phyloP scores from a whole-genome alignment of 2,797 vertebrate genomes.

The Columba guinea region DNA sequence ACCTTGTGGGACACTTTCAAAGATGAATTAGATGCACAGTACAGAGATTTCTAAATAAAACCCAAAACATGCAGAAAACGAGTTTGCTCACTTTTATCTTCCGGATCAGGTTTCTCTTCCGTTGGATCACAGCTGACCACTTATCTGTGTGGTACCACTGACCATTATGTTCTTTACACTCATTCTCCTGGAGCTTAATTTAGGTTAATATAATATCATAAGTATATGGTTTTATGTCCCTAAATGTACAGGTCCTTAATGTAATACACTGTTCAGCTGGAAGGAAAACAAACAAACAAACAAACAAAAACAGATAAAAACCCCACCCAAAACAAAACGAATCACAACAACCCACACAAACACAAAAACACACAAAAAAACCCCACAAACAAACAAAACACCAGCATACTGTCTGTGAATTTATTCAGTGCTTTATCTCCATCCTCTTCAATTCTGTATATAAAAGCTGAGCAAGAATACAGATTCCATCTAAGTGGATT shows the following conservation, averaged over 20 bases:
- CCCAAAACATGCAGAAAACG: not conserved
- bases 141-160: not conserved
- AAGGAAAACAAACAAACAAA: not conserved
- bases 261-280: not conserved
- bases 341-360: no score
- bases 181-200: not conserved
- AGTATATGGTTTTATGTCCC: not conserved
- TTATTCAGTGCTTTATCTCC: not conserved
- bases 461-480: not conserved
- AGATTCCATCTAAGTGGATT: not conserved
- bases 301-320: no score
- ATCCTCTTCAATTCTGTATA: not conserved
- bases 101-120: not conserved
- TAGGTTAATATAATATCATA: not conserved
- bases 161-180: not conserved
- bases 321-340: no score
- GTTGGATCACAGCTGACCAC: not conserved
- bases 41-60: not conserved
- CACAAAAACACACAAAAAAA: no score
- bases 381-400: no score
- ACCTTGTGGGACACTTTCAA: not conserved
- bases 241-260: not conserved
- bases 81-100: conserved; percentile 20
- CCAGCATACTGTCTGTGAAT: not conserved
- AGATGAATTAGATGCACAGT: conserved; percentile 12